Base-by-base conservation (phyloP, 2,113 vertebrate species). In the Struthidea cinerea region DNA sequence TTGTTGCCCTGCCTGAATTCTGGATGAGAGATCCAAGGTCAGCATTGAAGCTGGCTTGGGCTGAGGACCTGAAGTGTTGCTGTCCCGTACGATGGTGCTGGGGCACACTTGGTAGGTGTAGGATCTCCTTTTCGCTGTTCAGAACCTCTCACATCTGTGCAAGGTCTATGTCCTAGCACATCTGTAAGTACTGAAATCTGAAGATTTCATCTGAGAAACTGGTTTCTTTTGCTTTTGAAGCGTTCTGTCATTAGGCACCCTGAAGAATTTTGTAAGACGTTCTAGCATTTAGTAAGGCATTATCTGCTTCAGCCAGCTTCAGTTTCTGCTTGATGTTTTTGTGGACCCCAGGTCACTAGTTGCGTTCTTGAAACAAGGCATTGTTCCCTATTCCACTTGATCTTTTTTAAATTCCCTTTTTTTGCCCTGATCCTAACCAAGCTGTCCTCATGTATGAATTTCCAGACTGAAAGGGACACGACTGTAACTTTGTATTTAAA, bases 241-340 rank as follows among this genome's bases (percentile, higher is more conserved):
- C 16, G 1, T 78, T 59, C 27, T 59, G 59, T 94, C 88, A 52
- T 92, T 94, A 57, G 30, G 67, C 81, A 67, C n/a, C 41, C 60
- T 82, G 89, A 89, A 92, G 73, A 82, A 85, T 42, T 27, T 94
- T 59, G 9, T 79, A 71, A 94, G 59, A 80, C 33, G 2, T 79
- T 82, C 28, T 88, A 81, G 73, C 84, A 79, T 77, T 91, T 86
- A 22, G 23, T 84, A 83, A 69, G 56, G 56, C 49, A 67, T 96
- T 81, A 81, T 96, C 56, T 56, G 23, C 90, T 94, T 96, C 84
- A 69, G 70, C 56, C 70, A 78, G 33, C 60, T 83, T 85, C 61
- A 77, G 68, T 95, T 95, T 92, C 79, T 94, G 75, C 73, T 90
- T 88, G 82, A 89, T 87, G 70, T 82, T 96, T 97, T 96, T 85